Evolutionary conservation across 2,797 vertebrate species (phyloP).

Genomic region (Carduelis carduelis): DNA sequence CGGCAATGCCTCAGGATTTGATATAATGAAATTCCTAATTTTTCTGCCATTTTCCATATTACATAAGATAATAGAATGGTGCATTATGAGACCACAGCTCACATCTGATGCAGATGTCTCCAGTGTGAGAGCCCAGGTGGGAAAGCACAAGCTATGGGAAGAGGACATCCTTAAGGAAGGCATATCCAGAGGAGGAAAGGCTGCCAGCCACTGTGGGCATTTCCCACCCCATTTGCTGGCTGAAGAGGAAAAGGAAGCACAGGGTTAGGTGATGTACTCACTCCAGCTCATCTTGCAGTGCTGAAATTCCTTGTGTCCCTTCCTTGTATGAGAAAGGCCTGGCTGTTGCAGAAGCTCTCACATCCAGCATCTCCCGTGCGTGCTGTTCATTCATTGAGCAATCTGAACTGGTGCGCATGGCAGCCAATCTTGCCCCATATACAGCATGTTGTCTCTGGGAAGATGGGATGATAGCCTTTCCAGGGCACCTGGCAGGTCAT

Average conservation of each 20-base stretch:
- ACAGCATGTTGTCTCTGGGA: not conserved
- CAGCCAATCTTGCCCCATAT: not conserved
- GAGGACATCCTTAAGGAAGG: not conserved
- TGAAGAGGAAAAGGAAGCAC: not conserved
- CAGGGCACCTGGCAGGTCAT: not conserved
- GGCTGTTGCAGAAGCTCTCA: not conserved
- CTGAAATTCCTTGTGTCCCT: not conserved
- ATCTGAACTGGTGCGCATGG: not conserved
- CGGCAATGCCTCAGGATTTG: not conserved
- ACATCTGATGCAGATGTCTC: not conserved
- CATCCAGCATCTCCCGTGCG: not conserved
- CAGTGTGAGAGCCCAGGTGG: not conserved
- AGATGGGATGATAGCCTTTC: not conserved
- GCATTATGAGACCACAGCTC: not conserved
- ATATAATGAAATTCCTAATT: not conserved
- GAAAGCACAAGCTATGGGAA: not conserved
- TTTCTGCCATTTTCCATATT: not conserved
- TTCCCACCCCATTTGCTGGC: not conserved
- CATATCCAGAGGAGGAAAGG: not conserved
- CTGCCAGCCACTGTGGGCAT: not conserved
- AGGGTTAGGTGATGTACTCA: not conserved
- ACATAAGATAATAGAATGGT: not conserved
- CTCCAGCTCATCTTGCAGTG: not conserved
- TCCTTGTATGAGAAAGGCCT: not conserved
- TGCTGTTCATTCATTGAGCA: not conserved